Percentiles rank a stretch among this genome's conserved stretches.
phyloP scores from a whole-genome alignment of 2,888 invertebrate species.

The Tipula confusa region DNA sequence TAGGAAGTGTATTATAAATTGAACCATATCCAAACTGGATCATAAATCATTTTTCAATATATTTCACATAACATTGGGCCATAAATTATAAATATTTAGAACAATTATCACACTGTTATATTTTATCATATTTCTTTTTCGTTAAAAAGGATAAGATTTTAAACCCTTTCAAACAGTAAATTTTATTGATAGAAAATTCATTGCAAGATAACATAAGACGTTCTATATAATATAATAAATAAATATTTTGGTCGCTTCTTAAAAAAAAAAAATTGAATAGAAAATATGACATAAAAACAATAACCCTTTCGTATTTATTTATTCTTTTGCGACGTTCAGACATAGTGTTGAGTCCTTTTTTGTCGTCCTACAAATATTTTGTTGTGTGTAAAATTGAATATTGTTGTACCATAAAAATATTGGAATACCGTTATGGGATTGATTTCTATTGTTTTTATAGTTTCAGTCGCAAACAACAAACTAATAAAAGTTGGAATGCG shows the following conservation, averaged over 20 bases:
- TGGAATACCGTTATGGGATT: slow-evolving; percentile 12
- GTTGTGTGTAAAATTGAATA: not conserved
- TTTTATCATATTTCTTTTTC: not conserved
- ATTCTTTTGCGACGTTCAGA: not conserved
- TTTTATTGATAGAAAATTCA: not conserved
- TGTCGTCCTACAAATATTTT: too few species aligned
- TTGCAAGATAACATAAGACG: not conserved
- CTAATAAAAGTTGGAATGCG: not conserved
- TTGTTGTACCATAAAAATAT: not conserved
- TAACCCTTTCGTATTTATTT: not conserved
- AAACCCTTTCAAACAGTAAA: not conserved
- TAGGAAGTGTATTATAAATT: not conserved
- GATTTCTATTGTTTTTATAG: slow-evolving; percentile 20
- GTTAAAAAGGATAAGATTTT: not conserved
- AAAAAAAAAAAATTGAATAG: not conserved
- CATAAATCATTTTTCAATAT: not conserved
- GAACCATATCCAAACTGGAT: not conserved
- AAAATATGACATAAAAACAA: slow-evolving; percentile 12
- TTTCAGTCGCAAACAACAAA: not conserved
- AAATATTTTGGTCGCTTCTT: slow-evolving; percentile 16
- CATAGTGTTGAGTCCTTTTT: not conserved
- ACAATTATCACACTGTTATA: slow-evolving; percentile 1
- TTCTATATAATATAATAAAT: not conserved
- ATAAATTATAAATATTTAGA: not conserved
- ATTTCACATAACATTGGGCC: not conserved